Evolutionary conservation across 2,888 invertebrate species (phyloP).

Genomic region (Falcaria lacertinaria): DNA sequence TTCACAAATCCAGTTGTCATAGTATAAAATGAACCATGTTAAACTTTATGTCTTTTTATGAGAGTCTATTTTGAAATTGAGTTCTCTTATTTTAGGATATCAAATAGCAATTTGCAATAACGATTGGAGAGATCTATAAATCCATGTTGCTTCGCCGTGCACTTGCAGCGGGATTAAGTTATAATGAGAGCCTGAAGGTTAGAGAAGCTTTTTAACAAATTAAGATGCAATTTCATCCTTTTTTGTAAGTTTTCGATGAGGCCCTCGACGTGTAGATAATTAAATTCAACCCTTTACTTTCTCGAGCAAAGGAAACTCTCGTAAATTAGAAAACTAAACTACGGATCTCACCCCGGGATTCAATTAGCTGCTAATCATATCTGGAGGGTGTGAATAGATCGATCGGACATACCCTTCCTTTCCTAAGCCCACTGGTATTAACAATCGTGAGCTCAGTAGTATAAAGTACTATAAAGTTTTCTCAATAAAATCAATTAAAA

Average conservation of each 20-base stretch:
- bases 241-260: constrained; percentile 54
- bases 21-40: neutral
- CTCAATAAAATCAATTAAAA: no score
- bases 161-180: constrained; percentile 23
- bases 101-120: constrained; percentile 41
- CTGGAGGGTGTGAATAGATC: constrained; percentile 74
- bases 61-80: constrained; percentile 10
- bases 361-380: constrained; percentile 79
- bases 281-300: constrained; percentile 75
- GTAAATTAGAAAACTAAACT: constrained; percentile 80
- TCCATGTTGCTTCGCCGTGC: constrained; percentile 26
- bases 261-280: constrained; percentile 61
- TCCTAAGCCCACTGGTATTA: constrained; percentile 28
- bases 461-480: no score
- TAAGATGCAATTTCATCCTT: constrained; percentile 55
- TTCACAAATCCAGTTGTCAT: neutral
- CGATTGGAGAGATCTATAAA: constrained; percentile 35
- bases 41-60: neutral
- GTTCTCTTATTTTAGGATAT: constrained; percentile 29
- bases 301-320: constrained; percentile 67
- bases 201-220: constrained; percentile 37
- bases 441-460: constrained; percentile 21
- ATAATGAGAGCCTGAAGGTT: constrained; percentile 29
- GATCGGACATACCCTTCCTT: constrained; percentile 57
- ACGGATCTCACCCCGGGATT: constrained; percentile 75